phyloP scores from a whole-genome alignment of 2,888 invertebrate species.

The Conops quadrifasciatus region DNA sequence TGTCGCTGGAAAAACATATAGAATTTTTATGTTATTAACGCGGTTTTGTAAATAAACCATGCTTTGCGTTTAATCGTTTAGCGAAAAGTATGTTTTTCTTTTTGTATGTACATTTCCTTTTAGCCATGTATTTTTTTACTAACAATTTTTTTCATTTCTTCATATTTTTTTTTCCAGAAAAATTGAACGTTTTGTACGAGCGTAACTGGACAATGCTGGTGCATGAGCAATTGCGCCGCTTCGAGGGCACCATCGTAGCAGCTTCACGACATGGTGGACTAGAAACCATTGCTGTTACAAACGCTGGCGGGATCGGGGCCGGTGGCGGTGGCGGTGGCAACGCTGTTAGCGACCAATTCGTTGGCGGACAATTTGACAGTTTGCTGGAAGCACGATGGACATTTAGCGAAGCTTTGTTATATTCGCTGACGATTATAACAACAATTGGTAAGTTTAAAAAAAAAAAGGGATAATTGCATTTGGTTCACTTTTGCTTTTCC shows the following conservation, averaged over 20 bases:
- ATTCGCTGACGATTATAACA: conserved; percentile 86
- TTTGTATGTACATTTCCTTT: not conserved
- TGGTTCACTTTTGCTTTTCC: too few relatives aligned
- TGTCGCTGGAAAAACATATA: too few relatives aligned
- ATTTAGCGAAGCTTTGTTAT: conserved; percentile 83
- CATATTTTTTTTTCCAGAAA: conserved; percentile 67
- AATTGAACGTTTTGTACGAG: conserved; percentile 83
- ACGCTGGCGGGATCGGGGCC: conserved; percentile 33
- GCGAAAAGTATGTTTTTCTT: too few relatives aligned
- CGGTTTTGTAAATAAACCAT: too few relatives aligned
- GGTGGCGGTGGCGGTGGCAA: conserved; percentile 40
- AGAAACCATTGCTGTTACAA: not conserved
- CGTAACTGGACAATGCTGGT: conserved; percentile 85
- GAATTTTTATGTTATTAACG: too few relatives aligned
- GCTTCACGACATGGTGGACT: conserved; percentile 71
- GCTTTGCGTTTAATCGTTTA: too few relatives aligned
- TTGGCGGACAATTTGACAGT: conserved; percentile 38
- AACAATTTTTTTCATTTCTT: not conserved
- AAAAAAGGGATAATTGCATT: too few relatives aligned
- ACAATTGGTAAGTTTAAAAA: conserved; percentile 79
- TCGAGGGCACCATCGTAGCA: conserved; percentile 81
- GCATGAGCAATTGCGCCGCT: conserved; percentile 78
- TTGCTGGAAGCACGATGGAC: conserved; percentile 70
- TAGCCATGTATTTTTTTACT: not conserved
- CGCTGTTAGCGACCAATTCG: conserved; percentile 43